Evolutionary conservation across 2,113 vertebrate species (phyloP), one percentile per base, ranked within the genome.

Genomic region (Aldabrachelys gigantea): DNA sequence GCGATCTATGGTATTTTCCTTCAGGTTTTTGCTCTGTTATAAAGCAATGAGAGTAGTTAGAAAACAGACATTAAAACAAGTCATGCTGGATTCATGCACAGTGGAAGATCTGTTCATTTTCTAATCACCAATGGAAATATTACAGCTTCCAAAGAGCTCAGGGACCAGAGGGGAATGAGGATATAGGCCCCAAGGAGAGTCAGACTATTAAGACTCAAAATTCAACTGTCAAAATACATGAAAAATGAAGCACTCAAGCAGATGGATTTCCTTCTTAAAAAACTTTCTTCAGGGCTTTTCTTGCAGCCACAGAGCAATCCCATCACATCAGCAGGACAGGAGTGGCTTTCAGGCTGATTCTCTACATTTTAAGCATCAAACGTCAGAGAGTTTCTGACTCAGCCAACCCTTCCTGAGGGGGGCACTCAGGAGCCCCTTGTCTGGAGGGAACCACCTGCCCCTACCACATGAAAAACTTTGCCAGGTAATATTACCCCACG

Each of bases 221-320:
- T 19, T 31, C 56, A 85, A 17, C 92, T 90, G 93, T 95, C 95
- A 95, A 89, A 95, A 87, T 10, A 38, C 54, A 0, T 83, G 92
- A 90, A 52, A 84, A 84, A 87, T 72, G 91, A 96, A 96, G 79
- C 0, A 49, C 82, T 94, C 91, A 92, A 93, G 79, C 57, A 84
- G 84, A 52, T 88, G 88, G 86, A 92, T 94, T 97, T 97, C 82
- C 69, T 85, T 86, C 53, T 54, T 54, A 1, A 54, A 81, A 57
- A 93, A 86, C 84, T 96, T 95, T 96, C 89, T 90, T 84, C 5
- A 93, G 80, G 82, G 91, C 41, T 95, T 91, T 75, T 89, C 85
- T 31, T 88, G 78, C 87, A n/a, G 11, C 13, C 82, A 89, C 88
- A 95, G 54, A 90, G 76, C 80, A 57, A 44, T 49, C 2, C 35